Evolutionary conservation across 2,113 vertebrate genomes (phyloP).

Genomic region (Camelus bactrianus): DNA sequence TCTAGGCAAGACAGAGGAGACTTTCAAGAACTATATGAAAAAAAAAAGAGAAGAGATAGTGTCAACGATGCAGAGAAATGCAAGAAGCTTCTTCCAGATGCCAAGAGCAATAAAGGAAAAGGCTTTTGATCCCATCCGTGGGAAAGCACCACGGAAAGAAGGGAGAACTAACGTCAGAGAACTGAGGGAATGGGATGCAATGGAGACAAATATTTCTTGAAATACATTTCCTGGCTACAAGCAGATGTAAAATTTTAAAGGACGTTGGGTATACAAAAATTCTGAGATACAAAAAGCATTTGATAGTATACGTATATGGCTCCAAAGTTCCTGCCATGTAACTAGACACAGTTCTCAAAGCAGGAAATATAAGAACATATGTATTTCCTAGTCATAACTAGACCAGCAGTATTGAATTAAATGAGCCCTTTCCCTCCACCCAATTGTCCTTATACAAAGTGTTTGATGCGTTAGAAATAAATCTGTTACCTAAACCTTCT

Average conservation of each 20-base stretch:
- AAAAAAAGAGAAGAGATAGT: slow-evolving; percentile 66
- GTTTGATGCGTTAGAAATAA: neutral
- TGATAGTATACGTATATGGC: neutral
- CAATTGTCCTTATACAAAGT: neutral
- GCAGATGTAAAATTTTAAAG: slow-evolving; percentile 8
- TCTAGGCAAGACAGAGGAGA: slow-evolving; percentile 72
- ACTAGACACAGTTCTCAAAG: neutral
- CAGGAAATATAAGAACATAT: neutral
- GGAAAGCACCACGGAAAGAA: slow-evolving; percentile 16
- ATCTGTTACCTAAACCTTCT: neutral
- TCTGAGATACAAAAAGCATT: neutral
- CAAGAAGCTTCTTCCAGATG: slow-evolving; percentile 75
- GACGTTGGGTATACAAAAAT: neutral
- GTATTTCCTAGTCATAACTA: neutral
- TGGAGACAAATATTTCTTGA: slow-evolving; percentile 36
- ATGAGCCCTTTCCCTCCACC: neutral
- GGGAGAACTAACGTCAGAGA: slow-evolving; percentile 44
- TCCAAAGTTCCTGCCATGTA: neutral
- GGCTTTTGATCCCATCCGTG: slow-evolving; percentile 59
- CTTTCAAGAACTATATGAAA: slow-evolving; percentile 64
- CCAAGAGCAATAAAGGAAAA: slow-evolving; percentile 71
- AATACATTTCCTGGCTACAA: slow-evolving; percentile 46
- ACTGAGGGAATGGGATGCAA: neutral
- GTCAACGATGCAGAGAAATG: slow-evolving; percentile 72
- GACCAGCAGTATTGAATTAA: neutral